A percentile compares a stretch with the other conserved stretches of the same genome.
These are phyloP conservation scores for Drosophila algonquin DNA, from an alignment of 2,888 invertebrate species.

Conservation along the genomic window DNA sequence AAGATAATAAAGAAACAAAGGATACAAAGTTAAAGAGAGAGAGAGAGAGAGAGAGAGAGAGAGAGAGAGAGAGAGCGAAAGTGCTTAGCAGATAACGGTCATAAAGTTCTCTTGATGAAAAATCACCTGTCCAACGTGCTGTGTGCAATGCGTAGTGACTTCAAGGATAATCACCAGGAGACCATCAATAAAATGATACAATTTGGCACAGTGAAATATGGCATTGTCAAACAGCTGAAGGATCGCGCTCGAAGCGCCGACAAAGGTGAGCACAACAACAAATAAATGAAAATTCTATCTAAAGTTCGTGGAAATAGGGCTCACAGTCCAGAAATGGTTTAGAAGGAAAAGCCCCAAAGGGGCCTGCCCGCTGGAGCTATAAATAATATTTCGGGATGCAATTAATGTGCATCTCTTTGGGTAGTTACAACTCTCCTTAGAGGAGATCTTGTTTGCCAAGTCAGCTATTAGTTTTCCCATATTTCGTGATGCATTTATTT, in stretches of 20 bases:
- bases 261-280: constrained; percentile 79
- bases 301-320: not conserved
- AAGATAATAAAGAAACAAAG: not conserved
- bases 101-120: constrained; percentile 79
- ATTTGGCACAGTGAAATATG: constrained; percentile 88
- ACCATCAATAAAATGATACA: constrained; percentile 86
- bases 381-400: not conserved
- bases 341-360: too few species aligned
- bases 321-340: too few species aligned
- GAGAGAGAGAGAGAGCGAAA: not conserved
- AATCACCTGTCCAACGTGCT: constrained; percentile 81
- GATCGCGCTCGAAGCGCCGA: constrained; percentile 83
- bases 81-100: constrained; percentile 6
- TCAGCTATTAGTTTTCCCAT: not conserved
- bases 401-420: too few species aligned
- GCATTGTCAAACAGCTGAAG: constrained; percentile 85
- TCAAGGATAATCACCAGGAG: constrained; percentile 84
- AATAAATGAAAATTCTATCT: not conserved
- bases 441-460: not conserved
- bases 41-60: too few species aligned
- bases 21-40: not conserved
- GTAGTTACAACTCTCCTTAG: not conserved
- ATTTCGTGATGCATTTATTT: not conserved
- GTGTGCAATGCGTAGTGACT: constrained; percentile 84
- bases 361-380: too few species aligned